Evolutionary conservation across 2,113 vertebrate species (phyloP), one percentile per base, ranked within the genome.

Genomic region (cat (Felis catus)): DNA sequence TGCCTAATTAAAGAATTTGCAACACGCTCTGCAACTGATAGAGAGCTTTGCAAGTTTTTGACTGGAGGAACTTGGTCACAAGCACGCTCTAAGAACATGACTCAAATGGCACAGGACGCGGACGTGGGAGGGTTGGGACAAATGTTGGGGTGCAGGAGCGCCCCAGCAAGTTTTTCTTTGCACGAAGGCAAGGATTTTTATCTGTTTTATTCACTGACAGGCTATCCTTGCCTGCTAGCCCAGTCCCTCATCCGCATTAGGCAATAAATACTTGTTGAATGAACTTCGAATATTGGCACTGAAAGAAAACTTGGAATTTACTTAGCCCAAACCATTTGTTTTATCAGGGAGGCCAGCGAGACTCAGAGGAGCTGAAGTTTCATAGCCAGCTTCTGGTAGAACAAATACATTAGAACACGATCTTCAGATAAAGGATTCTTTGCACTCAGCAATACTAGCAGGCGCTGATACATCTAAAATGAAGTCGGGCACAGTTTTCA

Each of bases 231-330:
- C 15, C 51, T 88, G 27, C 16, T 88, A 65, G 41, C 21, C 41
- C 13, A 53, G 86, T 65, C 16, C 71, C 25, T 85, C 85, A 6
- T 73, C 80, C 23, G 65, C 39, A 78, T 63, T 41, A 89, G 36
- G 16, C 13, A 71, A 78, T 41, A 51, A 21, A 41, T 85, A 79
- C 83, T 61, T 70, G 33, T 68, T 70, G 33, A 78, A 78, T 21
- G 3, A 93, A 89, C 71, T 79, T 48, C 70, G 14, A 93, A 70
- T 29, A 85, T 79, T 41, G 71, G 39, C 61, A 90, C 19, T 87
- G 82, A 53, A 84, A 63, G 89, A 92, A 48, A 85, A 79, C 41
- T 65, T 92, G 74, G n/a, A 65, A 21, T 76, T 84, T 91, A 83
- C n/a, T 31, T 74, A 91, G 5, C 48, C 29, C 33, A 70, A 41